These are phyloP conservation scores for Styela plicata DNA, from an alignment of 23 tunicate genomes.

Conservation along the genomic window DNA sequence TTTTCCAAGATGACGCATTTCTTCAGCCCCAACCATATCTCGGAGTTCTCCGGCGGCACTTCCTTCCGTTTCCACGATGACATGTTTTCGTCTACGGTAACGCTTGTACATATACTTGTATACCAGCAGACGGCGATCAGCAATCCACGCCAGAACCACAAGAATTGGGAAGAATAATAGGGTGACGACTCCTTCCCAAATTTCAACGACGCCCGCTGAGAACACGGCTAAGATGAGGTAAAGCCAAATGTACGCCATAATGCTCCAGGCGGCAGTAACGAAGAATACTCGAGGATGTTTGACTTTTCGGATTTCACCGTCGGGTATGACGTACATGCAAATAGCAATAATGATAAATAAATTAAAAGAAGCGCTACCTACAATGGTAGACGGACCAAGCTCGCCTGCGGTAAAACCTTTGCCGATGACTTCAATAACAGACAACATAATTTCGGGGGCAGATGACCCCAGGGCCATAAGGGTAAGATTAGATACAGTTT, in stretches of 20 bases:
- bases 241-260: slow-evolving; percentile 94
- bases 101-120: slow-evolving; percentile 95
- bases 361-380: slow-evolving; percentile 95
- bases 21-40: slow-evolving; percentile 32
- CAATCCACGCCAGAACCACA: slow-evolving; percentile 94
- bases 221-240: slow-evolving; percentile 80
- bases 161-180: slow-evolving; percentile 92
- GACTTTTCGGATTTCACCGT: slow-evolving; percentile 81
- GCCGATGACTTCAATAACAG: slow-evolving; percentile 84
- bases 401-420: slow-evolving; percentile 88
- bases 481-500: slow-evolving; percentile 95
- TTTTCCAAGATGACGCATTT: slow-evolving; percentile 21
- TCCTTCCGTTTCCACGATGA: slow-evolving; percentile 78
- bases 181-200: slow-evolving; percentile 96
- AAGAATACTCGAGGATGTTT: slow-evolving; percentile 97
- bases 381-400: slow-evolving; percentile 98
- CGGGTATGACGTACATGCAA: slow-evolving; percentile 99
- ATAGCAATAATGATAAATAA: slow-evolving; percentile 96
- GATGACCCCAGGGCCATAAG: slow-evolving; percentile 99
- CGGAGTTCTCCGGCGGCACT: slow-evolving; percentile 30
- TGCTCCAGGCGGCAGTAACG: slow-evolving; percentile 88
- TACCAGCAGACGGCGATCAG: slow-evolving; percentile 88
- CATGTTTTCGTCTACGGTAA: slow-evolving; percentile 47
- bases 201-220: slow-evolving; percentile 74
- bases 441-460: slow-evolving; percentile 98